Conservation (phyloP, 2,797 vertebrate genomes). For the Hirundo rustica region DNA sequence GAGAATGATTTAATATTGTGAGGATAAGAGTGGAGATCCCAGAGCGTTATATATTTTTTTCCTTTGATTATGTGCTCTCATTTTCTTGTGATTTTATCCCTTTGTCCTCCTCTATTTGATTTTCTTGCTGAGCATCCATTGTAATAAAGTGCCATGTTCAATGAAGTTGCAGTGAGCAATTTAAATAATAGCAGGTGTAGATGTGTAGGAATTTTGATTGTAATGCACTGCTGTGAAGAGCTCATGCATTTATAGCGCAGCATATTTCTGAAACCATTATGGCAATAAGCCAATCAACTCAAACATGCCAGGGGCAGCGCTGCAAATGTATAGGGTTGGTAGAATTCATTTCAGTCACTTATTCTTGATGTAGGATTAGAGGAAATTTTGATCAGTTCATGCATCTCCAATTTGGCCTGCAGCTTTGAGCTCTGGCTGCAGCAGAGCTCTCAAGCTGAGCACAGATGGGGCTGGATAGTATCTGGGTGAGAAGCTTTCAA, state of each 20-base stretch:
- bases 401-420: conserved; percentile 53
- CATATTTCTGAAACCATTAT: conserved; percentile 49
- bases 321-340: conserved; percentile 39
- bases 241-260: conserved; percentile 48
- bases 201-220: conserved; percentile 52
- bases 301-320: neutral
- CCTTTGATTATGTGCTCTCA: neutral
- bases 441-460: conserved; percentile 53
- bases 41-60: neutral
- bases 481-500: conserved; percentile 45
- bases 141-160: conserved; percentile 34
- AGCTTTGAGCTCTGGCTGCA: conserved; percentile 56
- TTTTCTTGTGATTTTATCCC: neutral
- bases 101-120: conserved; percentile 50
- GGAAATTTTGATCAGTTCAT: conserved; percentile 50
- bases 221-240: conserved; percentile 17
- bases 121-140: conserved; percentile 48
- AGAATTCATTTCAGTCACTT: conserved; percentile 57
- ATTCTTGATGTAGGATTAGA: conserved; percentile 44
- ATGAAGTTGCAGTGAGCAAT: conserved; percentile 24
- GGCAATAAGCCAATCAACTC: conserved; percentile 53
- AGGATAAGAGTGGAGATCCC: neutral
- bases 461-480: conserved; percentile 50
- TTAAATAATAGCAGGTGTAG: conserved; percentile 54
- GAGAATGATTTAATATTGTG: conserved; percentile 20